Percentiles rank a stretch among this genome's conserved stretches.
These are phyloP conservation scores for Copidosoma aretas DNA, from an alignment of 2,888 invertebrate genomes.

Conservation along the genomic window DNA sequence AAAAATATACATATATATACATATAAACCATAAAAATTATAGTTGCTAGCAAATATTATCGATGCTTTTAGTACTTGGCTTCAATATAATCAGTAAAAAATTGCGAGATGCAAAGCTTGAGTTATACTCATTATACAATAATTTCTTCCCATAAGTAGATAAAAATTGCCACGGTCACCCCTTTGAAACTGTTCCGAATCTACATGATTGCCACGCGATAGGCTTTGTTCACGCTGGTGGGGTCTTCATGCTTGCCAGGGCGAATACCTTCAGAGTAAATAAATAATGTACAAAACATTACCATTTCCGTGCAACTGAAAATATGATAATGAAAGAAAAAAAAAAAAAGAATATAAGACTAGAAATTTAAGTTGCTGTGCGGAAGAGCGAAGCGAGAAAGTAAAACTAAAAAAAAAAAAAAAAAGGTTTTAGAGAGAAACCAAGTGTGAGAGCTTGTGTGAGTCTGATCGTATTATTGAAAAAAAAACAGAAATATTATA, in stretches of 20 bases:
- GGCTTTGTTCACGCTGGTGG: too few relatives aligned
- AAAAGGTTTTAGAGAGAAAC: too few relatives aligned
- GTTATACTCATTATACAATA: background rate
- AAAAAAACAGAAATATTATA: constrained; percentile 40
- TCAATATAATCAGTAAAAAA: background rate
- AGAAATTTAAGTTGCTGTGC: constrained; percentile 43
- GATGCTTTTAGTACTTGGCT: background rate
- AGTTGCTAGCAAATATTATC: background rate
- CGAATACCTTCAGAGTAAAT: constrained; percentile 17
- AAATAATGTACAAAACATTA: constrained; percentile 32
- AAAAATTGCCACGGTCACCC: constrained; percentile 12
- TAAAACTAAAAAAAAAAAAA: too few relatives aligned
- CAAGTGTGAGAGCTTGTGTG: constrained; percentile 22
- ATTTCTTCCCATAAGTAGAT: background rate
- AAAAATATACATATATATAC: background rate
- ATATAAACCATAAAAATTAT: too few relatives aligned
- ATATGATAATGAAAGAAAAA: constrained; percentile 15
- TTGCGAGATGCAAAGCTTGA: background rate
- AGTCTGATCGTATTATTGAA: constrained; percentile 40
- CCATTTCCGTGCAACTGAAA: constrained; percentile 11
- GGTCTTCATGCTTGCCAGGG: too few relatives aligned
- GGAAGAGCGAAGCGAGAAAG: constrained; percentile 22
- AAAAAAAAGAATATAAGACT: constrained; percentile 39
- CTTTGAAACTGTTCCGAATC: constrained; percentile 19
- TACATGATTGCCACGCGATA: constrained; percentile 15